A percentile compares a stretch with the other conserved stretches of the same genome.
phyloP scores from a whole-genome alignment of 2,888 invertebrate genomes.

The Galerucella nymphaeae region DNA sequence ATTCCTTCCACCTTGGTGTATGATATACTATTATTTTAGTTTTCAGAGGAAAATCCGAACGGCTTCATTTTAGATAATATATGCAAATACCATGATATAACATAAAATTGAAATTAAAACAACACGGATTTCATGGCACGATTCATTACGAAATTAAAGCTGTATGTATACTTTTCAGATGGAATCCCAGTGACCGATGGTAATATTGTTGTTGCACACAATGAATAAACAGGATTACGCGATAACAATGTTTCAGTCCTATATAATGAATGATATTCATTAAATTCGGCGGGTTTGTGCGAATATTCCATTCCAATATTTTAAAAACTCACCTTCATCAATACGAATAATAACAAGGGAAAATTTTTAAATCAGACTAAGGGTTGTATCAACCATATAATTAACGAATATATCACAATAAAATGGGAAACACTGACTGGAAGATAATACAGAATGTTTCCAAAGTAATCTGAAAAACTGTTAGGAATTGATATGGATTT shows the following conservation, averaged over 20 bases:
- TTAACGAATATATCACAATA: neutral
- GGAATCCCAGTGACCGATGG: neutral
- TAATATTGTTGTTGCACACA: conserved; percentile 16
- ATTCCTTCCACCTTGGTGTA: too few relatives aligned
- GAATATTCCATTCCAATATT: neutral
- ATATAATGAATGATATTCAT: conserved; percentile 16
- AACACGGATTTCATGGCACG: conserved; percentile 12
- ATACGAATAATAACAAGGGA: neutral
- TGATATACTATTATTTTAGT: too few relatives aligned
- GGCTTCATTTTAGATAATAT: neutral
- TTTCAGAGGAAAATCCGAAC: neutral
- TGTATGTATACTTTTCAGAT: neutral
- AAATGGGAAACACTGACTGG: neutral
- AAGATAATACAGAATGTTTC: too few relatives aligned
- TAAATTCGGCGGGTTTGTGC: neutral
- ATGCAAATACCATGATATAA: neutral
- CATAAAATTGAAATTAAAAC: conserved; percentile 7
- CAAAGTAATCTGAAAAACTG: too few relatives aligned
- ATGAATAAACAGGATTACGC: conserved; percentile 20
- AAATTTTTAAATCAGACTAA: neutral
- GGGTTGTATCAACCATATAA: neutral
- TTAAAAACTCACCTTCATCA: neutral
- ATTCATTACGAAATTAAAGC: conserved; percentile 19
- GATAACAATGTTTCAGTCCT: conserved; percentile 12
- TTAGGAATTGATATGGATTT: too few relatives aligned